A percentile compares a stretch with the other conserved stretches of the same genome.
Evolutionary conservation across 1,140 invertebrate species (phyloP).

Genomic region (Pygmarrhopalites habei): DNA sequence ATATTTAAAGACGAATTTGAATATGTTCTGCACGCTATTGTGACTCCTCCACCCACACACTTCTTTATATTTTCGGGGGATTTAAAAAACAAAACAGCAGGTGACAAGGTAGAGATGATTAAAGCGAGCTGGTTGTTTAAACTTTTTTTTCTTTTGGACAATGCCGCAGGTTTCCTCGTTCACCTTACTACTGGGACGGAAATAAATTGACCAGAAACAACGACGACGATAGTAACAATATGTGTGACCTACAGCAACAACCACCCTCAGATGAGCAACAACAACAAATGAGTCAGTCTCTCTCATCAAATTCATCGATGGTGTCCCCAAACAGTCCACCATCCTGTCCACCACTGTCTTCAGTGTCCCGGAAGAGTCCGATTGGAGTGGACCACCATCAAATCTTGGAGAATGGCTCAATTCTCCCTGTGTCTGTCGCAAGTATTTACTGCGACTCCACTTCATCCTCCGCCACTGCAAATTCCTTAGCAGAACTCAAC

Average conservation of each 20-base stretch:
- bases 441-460: constrained; percentile 8
- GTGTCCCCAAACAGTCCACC: not conserved
- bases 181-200: not conserved
- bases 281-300: not conserved
- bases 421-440: not conserved
- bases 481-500: not conserved
- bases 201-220: not conserved
- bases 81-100: too few species aligned
- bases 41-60: too few species aligned
- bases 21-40: too few species aligned
- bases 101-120: too few species aligned
- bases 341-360: too few species aligned
- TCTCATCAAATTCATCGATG: not conserved
- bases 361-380: not conserved
- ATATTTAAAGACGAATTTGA: too few species aligned
- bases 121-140: too few species aligned
- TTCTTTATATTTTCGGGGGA: too few species aligned
- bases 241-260: not conserved
- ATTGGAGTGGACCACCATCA: too few species aligned
- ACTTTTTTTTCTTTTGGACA: too few species aligned
- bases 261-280: not conserved
- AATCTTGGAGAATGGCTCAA: too few species aligned
- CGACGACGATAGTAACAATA: not conserved
- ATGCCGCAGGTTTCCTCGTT: too few species aligned
- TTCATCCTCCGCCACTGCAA: not conserved